Conservation (phyloP, 2,888 invertebrate genomes). For the Caenorhabditis sp. region DNA sequence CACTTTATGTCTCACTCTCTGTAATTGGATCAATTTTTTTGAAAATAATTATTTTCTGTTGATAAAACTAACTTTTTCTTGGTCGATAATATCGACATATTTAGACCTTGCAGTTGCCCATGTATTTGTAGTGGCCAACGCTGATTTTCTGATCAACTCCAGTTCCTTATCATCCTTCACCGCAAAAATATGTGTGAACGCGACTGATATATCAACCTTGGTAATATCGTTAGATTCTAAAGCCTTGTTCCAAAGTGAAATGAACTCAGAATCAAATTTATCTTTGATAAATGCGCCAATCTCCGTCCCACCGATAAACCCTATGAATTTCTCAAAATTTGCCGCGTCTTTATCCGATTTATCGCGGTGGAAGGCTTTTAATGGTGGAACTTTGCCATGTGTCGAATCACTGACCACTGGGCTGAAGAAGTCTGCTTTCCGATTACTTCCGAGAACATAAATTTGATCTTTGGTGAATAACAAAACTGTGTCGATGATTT, state of each 20-base stretch:
- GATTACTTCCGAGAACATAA: conserved; percentile 91
- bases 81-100: conserved; percentile 97
- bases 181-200: conserved; percentile 86
- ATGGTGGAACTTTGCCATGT: conserved; percentile 79
- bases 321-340: conserved; percentile 80
- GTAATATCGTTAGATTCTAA: conserved; percentile 83
- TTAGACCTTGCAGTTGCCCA: conserved; percentile 95
- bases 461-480: conserved; percentile 85
- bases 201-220: conserved; percentile 83
- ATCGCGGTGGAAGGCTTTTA: conserved; percentile 87
- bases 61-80: conserved; percentile 78
- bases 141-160: conserved; percentile 88
- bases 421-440: conserved; percentile 94
- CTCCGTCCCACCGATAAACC: conserved; percentile 84
- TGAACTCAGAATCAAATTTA: conserved; percentile 89
- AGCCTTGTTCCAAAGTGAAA: conserved; percentile 86
- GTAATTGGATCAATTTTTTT: conserved; percentile 67
- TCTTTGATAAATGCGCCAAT: conserved; percentile 92
- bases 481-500: conserved; percentile 92
- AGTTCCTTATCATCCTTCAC: conserved; percentile 93
- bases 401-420: conserved; percentile 83
- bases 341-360: conserved; percentile 88
- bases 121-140: conserved; percentile 89
- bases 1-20: conserved; percentile 95
- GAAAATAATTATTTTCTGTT: neutral